Evolutionary conservation across 2,888 invertebrate genomes (phyloP), one percentile per base, ranked within the genome.

Genomic region (Campoletis raptor): DNA sequence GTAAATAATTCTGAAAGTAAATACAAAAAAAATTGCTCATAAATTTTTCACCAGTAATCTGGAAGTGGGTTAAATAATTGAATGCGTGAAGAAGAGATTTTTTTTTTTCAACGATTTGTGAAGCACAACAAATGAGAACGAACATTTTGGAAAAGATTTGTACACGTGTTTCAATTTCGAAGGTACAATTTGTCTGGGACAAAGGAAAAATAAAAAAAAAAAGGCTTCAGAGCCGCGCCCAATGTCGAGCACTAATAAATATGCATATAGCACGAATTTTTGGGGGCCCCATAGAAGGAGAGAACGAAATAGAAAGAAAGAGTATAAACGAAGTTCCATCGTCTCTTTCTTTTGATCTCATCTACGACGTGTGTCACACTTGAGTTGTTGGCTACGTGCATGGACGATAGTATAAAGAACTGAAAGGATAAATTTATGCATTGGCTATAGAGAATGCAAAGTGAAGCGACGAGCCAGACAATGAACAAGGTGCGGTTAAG

Each of bases 381-480:
- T 45, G 64, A 37, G 36, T 79, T 45, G 36, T 21, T 45, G 42
- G 21, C 42, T 48, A 66, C 64, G 40, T 61, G 61, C 15, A 61
- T 61, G 66, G 54, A 77, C 52, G 70, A 72, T 42, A 21, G 64
- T 66, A 81, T n/a, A 81, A 48, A 36, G 66, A 45, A 64, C n/a
- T 54, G 48, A 67, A 73, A 72, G 82, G 73, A 86, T 83, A 83
- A 86, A 86, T 86, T 86, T 83, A 86, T 86, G 86, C 86, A 83
- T 83, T 81, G 83, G 83, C 80, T 70, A 66, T 66, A 52, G 81
- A 42, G 81, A 83, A 83, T 86, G 80, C 72, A 73, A 73, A 76
- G 78, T 66, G 70, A 76, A 66, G 83, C 83, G 72, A 72, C 57
- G 72, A 24, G 77, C 77, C 83, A 81, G 83, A 86, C 86, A 86